Evolutionary conservation across 2,113 vertebrate genomes (phyloP).

Genomic region (Galeopterus variegatus): DNA sequence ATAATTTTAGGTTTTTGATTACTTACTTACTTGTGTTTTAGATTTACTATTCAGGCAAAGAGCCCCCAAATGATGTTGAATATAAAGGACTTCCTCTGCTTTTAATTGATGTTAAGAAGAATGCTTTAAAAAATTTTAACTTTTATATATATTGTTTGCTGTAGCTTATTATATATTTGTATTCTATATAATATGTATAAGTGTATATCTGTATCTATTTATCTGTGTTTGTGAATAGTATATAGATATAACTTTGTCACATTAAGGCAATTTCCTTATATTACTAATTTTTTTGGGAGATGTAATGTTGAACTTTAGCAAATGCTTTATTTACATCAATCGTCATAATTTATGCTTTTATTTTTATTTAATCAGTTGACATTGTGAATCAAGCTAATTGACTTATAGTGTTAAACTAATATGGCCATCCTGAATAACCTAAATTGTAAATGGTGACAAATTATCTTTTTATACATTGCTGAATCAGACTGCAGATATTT

Average conservation of each 20-base stretch:
- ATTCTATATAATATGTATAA: no score
- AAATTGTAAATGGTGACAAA: not conserved
- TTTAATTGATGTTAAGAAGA: not conserved
- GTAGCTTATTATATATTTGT: no score
- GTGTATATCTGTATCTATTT: no score
- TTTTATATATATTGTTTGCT: not conserved
- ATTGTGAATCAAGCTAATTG: not conserved
- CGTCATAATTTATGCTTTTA: not conserved
- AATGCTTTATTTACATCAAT: not conserved
- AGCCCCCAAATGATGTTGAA: not conserved
- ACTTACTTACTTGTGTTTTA: not conserved
- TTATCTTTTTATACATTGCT: not conserved
- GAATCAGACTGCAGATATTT: not conserved
- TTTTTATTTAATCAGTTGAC: constrained; percentile 28
- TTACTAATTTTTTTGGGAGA: not conserved
- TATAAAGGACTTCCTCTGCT: not conserved
- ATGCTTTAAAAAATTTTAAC: not conserved
- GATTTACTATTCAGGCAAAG: not conserved
- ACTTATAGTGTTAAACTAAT: not conserved
- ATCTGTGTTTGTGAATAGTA: no score
- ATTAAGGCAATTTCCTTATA: not conserved
- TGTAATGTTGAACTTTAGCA: not conserved
- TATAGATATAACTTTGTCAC: no score
- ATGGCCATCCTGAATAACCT: not conserved
- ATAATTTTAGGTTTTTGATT: not conserved